phyloP scores from a whole-genome alignment of 2,113 vertebrate genomes.

The Menidia beryllina region DNA sequence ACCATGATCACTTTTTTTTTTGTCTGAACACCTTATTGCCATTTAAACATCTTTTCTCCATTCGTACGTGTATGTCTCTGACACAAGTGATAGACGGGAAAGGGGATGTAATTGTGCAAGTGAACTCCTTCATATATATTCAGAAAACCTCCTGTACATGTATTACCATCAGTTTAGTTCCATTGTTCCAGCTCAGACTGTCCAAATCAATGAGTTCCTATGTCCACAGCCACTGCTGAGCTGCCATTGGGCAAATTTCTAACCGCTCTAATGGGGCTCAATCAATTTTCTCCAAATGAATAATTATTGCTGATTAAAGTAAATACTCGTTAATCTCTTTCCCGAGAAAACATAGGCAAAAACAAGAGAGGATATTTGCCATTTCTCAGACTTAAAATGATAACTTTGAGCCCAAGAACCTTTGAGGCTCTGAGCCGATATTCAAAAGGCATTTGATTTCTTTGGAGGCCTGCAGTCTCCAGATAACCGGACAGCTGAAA shows the following conservation, averaged over 20 bases:
- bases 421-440: constrained; percentile 25
- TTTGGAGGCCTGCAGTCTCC: constrained; percentile 30
- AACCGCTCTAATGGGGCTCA: constrained; percentile 23
- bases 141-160: too few relatives aligned
- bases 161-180: too few relatives aligned
- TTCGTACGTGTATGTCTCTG: too few relatives aligned
- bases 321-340: constrained; percentile 15
- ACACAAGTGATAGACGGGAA: too few relatives aligned
- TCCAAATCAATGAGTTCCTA: too few relatives aligned
- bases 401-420: constrained; percentile 12
- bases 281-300: constrained; percentile 35
- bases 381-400: constrained; percentile 21
- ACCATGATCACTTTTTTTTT: too few relatives aligned
- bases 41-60: too few relatives aligned
- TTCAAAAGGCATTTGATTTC: constrained; percentile 16
- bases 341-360: constrained; percentile 9
- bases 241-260: constrained; percentile 14
- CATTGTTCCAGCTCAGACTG: too few relatives aligned
- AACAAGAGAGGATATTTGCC: constrained; percentile 9
- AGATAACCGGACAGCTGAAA: constrained; percentile 52
- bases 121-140: too few relatives aligned
- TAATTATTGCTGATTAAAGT: constrained; percentile 40
- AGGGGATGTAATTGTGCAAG: too few relatives aligned
- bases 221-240: constrained; percentile 2
- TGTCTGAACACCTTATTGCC: too few relatives aligned